phyloP scores from a whole-genome alignment of 1,140 invertebrate genomes.

The Neocloeon triangulifer region DNA sequence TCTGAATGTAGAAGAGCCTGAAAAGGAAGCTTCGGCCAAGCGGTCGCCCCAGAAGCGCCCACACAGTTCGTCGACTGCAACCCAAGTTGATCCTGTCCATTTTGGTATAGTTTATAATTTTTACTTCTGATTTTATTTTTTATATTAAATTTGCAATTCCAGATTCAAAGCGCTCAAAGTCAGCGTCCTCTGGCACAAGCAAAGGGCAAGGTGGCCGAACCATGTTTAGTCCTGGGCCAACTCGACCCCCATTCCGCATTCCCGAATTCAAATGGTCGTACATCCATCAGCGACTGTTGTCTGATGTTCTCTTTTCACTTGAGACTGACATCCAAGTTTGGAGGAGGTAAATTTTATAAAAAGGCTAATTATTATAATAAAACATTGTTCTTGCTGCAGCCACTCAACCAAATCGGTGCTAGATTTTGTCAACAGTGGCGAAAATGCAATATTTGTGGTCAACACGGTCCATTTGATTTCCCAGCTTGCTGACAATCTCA shows the following conservation, averaged over 20 bases:
- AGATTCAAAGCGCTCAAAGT: constrained; percentile 24
- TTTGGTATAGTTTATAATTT: constrained; percentile 55
- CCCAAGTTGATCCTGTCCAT: constrained; percentile 57
- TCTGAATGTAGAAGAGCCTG: constrained; percentile 5
- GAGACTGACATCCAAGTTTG: constrained; percentile 95
- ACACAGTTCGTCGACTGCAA: constrained; percentile 44
- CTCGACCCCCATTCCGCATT: constrained; percentile 90
- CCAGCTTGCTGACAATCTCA: constrained; percentile 94
- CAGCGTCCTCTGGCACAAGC: constrained; percentile 17
- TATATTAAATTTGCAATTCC: constrained; percentile 1
- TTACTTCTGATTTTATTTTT: no score
- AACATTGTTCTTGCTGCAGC: constrained; percentile 25
- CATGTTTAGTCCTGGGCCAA: constrained; percentile 87
- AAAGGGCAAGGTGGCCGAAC: constrained; percentile 26
- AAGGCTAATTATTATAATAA: neutral
- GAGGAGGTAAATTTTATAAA: no score
- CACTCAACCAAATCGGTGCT: constrained; percentile 91
- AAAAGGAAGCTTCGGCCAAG: constrained; percentile 19
- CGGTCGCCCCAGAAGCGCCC: constrained; percentile 7
- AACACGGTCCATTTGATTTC: constrained; percentile 98
- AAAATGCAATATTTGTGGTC: constrained; percentile 97
- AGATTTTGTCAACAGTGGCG: constrained; percentile 93
- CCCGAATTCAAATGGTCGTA: constrained; percentile 99
- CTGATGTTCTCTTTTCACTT: constrained; percentile 89
- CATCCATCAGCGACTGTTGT: constrained; percentile 89